phyloP scores from a whole-genome alignment of 2,888 invertebrate species.

The Aleiodes alternator region DNA sequence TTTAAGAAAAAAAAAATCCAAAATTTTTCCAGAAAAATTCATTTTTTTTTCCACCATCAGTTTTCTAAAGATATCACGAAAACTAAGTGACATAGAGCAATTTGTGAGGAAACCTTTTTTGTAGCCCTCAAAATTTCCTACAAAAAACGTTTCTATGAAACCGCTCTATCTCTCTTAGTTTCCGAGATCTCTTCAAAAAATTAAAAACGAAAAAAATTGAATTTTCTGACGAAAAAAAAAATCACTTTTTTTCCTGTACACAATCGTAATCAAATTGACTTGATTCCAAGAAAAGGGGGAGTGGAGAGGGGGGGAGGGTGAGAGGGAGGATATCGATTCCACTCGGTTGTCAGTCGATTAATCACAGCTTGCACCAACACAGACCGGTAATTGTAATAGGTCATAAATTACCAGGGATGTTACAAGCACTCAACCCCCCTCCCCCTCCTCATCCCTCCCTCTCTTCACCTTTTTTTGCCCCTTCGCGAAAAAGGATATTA shows the following conservation, averaged over 20 bases:
- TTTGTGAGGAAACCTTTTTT: no score
- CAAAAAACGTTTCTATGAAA: no score
- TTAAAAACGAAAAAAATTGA: no score
- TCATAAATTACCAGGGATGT: conserved; percentile 63
- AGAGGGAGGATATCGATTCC: conserved; percentile 54
- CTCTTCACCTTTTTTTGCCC: no score
- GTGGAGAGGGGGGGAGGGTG: background rate
- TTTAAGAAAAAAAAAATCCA: conserved; percentile 34
- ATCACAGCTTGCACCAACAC: conserved; percentile 59
- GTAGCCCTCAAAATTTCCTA: no score
- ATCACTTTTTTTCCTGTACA: no score
- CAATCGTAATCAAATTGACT: conserved; percentile 1
- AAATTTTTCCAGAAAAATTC: conserved; percentile 2
- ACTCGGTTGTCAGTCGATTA: conserved; percentile 62
- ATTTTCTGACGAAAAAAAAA: no score
- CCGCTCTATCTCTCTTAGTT: background rate
- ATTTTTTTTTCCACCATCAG: no score
- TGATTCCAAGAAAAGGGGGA: conserved; percentile 1
- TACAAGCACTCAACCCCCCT: conserved; percentile 52
- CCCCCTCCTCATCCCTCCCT: background rate
- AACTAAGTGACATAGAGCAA: no score
- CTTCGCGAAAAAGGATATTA: background rate
- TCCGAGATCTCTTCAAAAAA: no score
- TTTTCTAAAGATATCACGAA: no score
- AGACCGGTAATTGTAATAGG: conserved; percentile 62